Evolutionary conservation across 2,113 vertebrate species (phyloP).

Genomic region (Cricetomys ansorgei): DNA sequence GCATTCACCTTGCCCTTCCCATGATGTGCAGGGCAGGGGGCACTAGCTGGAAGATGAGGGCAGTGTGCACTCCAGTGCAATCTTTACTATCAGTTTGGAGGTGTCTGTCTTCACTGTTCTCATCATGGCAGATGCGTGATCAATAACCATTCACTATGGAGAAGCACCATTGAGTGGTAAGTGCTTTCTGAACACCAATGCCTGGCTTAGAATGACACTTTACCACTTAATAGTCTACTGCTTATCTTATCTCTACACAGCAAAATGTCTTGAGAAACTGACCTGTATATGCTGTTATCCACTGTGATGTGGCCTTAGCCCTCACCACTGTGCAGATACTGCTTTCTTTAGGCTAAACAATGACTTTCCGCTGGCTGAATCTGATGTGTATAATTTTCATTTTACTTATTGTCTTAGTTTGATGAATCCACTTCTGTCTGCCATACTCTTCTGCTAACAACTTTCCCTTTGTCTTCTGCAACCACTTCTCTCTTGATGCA

Average conservation of each 20-base stretch:
- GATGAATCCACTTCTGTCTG: not conserved
- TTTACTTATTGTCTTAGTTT: not conserved
- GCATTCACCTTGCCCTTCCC: not conserved
- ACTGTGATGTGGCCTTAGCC: not conserved
- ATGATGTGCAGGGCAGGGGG: not conserved
- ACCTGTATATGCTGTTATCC: not conserved
- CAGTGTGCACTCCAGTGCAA: not conserved
- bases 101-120: not conserved
- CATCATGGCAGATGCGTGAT: not conserved
- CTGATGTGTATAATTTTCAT: not conserved
- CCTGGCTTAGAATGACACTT: not conserved
- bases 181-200: not conserved
- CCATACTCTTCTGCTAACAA: not conserved
- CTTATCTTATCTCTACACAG: not conserved
- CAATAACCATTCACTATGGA: not conserved
- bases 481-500: not conserved
- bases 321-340: not conserved
- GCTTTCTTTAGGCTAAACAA: not conserved
- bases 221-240: not conserved
- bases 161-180: not conserved
- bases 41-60: not conserved
- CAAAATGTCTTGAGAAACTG: not conserved
- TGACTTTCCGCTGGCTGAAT: not conserved
- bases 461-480: not conserved
- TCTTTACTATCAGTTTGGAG: not conserved